Percentiles rank a stretch among this genome's conserved stretches.
These are phyloP conservation scores for Charadrius vociferus DNA, from an alignment of 2,113 vertebrate species.

Conservation along the genomic window DNA sequence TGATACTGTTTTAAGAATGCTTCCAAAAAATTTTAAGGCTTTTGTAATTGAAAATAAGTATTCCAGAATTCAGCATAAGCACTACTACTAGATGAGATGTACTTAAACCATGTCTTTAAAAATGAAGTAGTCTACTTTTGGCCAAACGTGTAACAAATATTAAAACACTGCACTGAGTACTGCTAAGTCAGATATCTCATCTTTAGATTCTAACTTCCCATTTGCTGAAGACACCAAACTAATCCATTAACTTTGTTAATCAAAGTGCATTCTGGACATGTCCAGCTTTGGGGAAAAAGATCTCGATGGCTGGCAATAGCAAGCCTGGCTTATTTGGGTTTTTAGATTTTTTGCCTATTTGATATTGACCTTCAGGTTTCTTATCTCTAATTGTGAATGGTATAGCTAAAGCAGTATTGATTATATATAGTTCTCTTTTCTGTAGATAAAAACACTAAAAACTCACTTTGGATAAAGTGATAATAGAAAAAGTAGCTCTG, in stretches of 20 bases:
- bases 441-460: not conserved
- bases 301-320: not conserved
- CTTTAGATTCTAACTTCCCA: not conserved
- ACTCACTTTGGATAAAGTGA: not conserved
- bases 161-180: not conserved
- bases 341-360: not conserved
- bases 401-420: not conserved
- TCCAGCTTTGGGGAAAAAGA: rapidly evolving
- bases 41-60: not conserved
- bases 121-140: not conserved
- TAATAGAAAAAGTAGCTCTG: not conserved
- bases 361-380: not conserved
- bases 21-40: not conserved
- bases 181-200: not conserved
- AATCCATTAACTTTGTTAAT: not conserved
- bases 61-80: not conserved
- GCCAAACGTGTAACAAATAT: not conserved
- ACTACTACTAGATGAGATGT: not conserved
- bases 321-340: not conserved
- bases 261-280: not conserved
- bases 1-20: not conserved
- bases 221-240: not conserved
- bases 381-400: not conserved
- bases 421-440: not conserved
- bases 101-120: not conserved